Conservation (phyloP, 2,888 invertebrate species). For the Idaea aversata region DNA sequence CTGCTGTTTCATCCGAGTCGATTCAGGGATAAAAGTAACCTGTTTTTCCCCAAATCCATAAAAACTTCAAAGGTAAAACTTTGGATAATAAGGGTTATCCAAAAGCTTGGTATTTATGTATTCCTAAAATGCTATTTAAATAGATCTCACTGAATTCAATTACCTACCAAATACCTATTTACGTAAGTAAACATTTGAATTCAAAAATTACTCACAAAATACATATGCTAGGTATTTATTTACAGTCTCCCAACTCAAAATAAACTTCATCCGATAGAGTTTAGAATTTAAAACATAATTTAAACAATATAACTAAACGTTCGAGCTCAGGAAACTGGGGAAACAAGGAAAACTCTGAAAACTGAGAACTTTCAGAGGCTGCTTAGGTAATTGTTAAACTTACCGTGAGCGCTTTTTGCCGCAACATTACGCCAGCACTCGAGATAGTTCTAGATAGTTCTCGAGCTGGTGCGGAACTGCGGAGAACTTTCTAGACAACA, state of each 20-base stretch:
- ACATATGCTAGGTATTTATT: too few species aligned
- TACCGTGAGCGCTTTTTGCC: constrained; percentile 76
- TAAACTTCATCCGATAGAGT: constrained; percentile 13
- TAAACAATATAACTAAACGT: constrained; percentile 34
- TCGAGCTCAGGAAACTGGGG: constrained; percentile 14
- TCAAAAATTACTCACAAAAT: too few species aligned
- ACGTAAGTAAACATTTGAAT: too few species aligned
- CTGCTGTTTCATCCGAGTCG: too few species aligned
- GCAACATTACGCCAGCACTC: constrained; percentile 71
- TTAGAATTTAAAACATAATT: constrained; percentile 28
- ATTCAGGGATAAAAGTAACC: too few species aligned
- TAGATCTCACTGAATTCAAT: too few species aligned
- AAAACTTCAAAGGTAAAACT: too few species aligned
- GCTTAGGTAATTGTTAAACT: constrained; percentile 79
- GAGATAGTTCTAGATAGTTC: constrained; percentile 65
- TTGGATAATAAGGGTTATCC: too few species aligned
- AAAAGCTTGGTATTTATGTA: too few species aligned
- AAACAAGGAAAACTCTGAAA: constrained; percentile 42
- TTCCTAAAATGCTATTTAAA: too few species aligned
- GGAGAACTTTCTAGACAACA: constrained; percentile 69
- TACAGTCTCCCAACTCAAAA: not conserved
- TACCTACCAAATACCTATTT: too few species aligned
- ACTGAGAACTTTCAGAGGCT: constrained; percentile 59
- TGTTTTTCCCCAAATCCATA: too few species aligned
- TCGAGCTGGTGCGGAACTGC: constrained; percentile 56